phyloP scores from a whole-genome alignment of 2,888 invertebrate species.

The Zeuzera pyrina region DNA sequence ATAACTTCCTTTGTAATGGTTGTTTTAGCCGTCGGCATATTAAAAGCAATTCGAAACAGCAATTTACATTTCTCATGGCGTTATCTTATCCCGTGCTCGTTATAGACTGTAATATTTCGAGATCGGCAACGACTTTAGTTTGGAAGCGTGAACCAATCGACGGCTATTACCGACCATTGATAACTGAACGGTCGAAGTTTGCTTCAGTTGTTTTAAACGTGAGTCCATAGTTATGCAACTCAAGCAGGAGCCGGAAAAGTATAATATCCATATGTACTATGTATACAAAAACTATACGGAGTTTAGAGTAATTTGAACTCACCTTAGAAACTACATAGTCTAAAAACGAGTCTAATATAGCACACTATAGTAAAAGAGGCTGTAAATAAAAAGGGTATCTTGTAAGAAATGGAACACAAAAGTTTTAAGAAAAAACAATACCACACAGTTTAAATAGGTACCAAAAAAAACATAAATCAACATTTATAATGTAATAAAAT shows the following conservation, averaged over 20 bases:
- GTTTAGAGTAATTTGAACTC: no score
- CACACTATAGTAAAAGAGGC: no score
- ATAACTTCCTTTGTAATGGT: not conserved
- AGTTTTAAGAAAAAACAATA: no score
- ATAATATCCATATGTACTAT: no score
- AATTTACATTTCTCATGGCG: constrained; percentile 49
- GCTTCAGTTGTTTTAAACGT: constrained; percentile 30
- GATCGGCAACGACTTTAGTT: constrained; percentile 48
- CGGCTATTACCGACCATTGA: constrained; percentile 39
- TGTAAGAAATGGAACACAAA: no score
- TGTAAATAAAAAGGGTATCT: no score
- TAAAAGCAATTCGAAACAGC: constrained; percentile 54
- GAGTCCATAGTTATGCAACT: constrained; percentile 17
- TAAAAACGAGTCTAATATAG: no score
- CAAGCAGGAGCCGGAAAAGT: constrained; percentile 23
- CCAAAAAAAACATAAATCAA: no score
- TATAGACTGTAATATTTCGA: constrained; percentile 42
- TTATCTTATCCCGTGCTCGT: constrained; percentile 41
- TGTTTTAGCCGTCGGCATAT: constrained; percentile 34
- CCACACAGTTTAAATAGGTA: no score
- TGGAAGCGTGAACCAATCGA: constrained; percentile 42
- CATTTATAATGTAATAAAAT: no score
- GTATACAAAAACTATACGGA: no score
- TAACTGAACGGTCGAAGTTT: constrained; percentile 31
- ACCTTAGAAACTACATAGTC: no score